These are phyloP conservation scores for Cheumatopsyche charites DNA, from an alignment of 1,140 invertebrate species.

Conservation along the genomic window DNA sequence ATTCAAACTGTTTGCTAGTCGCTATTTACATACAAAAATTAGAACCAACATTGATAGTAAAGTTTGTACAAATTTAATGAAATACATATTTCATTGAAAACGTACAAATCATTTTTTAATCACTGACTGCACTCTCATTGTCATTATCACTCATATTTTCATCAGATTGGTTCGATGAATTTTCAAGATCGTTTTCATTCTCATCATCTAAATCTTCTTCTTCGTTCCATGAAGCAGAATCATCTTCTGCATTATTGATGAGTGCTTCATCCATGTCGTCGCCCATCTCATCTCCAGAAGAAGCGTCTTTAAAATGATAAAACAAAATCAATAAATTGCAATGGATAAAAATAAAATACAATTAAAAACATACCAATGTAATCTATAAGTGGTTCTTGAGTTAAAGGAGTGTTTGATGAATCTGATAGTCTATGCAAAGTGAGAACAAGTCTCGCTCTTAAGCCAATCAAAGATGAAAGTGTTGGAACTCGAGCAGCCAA, in stretches of 20 bases:
- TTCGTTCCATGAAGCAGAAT: constrained; percentile 52
- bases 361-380: constrained; percentile 53
- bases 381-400: constrained; percentile 51
- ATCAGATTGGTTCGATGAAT: constrained; percentile 37
- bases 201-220: constrained; percentile 39
- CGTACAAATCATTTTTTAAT: background rate
- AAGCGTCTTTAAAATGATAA: constrained; percentile 51
- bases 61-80: no score
- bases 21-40: no score
- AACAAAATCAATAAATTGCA: background rate
- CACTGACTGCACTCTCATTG: background rate
- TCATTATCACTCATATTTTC: constrained; percentile 41
- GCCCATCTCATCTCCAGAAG: constrained; percentile 55
- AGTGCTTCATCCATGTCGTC: constrained; percentile 46
- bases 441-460: constrained; percentile 53
- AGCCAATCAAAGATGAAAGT: constrained; percentile 55
- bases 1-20: no score
- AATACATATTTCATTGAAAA: no score
- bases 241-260: constrained; percentile 52
- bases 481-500: constrained; percentile 51
- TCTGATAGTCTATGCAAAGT: constrained; percentile 49
- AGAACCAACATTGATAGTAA: no score
- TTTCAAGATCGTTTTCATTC: constrained; percentile 37
- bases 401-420: constrained; percentile 20
- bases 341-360: background rate